Base-by-base conservation (phyloP, 2,113 vertebrate species). In the Grus americana region DNA sequence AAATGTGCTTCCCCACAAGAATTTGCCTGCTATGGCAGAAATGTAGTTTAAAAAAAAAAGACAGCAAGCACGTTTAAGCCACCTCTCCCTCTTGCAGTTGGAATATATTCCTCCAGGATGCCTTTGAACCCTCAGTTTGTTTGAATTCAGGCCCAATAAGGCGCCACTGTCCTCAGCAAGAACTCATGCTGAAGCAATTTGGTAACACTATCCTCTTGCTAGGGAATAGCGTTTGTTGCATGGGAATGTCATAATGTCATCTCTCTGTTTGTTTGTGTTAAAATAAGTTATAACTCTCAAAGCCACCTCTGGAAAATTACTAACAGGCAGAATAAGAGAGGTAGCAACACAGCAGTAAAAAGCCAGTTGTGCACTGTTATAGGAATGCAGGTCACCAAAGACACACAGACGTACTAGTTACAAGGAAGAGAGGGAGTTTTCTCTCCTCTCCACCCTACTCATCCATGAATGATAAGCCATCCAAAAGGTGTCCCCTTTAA, bases 201-300 rank as follows among this genome's bases (percentile, higher is more conserved):
- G 58, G 96, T 97, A 97, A 97, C 55, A 90, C 67, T 97, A 97
- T 81, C 88, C 86, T 89, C 91, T 68, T 94, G 95, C 92, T 95
- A 96, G 90, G 90, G 97, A 96, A 89, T 26, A 59, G n/a, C 0
- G 26, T 10, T 63, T 76, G 50, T 40, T 95, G 94, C 91, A 91
- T 71, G 86, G 93, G 61, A 87, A 29, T 92, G 86, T 92, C 93
- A 96, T 59, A 71, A 91, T 13, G 88, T 73, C 58, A 1, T 81
- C 68, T 73, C 85, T 90, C 68, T 2, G 8, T 54, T 95, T 82
- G 92, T 88, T 70, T 84, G 88, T 70, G 92, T 95, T 97, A 94
- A 97, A 98, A 78, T 76, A 79, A 97, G 52, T 92, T 79, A 58
- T 19, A 91, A 94, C 72, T 95, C 91, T 94, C 78, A 84, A 81